Conservation (phyloP, 2,888 invertebrate genomes). For the Barypeithes pellucidus region DNA sequence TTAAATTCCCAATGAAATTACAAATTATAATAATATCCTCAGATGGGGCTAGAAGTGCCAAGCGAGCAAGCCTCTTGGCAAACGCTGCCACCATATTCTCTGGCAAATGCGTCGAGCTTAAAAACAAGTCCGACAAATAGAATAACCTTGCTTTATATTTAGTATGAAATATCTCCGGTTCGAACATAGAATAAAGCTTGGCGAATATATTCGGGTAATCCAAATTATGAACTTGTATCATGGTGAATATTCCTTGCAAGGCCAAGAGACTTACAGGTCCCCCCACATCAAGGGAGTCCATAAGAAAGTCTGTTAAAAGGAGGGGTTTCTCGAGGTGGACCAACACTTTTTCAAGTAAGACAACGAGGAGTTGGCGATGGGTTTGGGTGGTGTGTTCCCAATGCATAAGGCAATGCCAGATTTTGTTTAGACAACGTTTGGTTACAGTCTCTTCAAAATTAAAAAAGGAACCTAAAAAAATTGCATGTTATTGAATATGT, state of each 20-base stretch:
- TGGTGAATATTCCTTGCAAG: slow-evolving; percentile 90
- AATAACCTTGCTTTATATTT: slow-evolving; percentile 92
- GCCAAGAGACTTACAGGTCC: slow-evolving; percentile 92
- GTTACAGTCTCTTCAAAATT: slow-evolving; percentile 75
- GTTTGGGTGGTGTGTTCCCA: slow-evolving; percentile 80
- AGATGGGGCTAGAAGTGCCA: slow-evolving; percentile 88
- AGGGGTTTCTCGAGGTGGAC: slow-evolving; percentile 87
- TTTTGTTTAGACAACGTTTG: slow-evolving; percentile 78
- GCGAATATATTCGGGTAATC: slow-evolving; percentile 96
- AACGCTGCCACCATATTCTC: slow-evolving; percentile 94
- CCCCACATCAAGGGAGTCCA: slow-evolving; percentile 90
- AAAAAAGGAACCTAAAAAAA: slow-evolving; percentile 68
- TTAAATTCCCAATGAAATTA: slow-evolving; percentile 88
- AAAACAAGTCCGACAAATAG: slow-evolving; percentile 90
- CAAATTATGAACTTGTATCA: slow-evolving; percentile 93
- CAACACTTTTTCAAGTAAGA: slow-evolving; percentile 88
- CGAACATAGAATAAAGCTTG: slow-evolving; percentile 95
- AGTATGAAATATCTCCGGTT: slow-evolving; percentile 91
- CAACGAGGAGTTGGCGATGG: slow-evolving; percentile 85
- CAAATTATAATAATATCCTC: slow-evolving; percentile 85
- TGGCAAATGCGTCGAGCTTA: slow-evolving; percentile 95
- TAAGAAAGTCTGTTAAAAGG: slow-evolving; percentile 91
- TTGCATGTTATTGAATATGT: slow-evolving; percentile 3
- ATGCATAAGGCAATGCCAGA: slow-evolving; percentile 85
- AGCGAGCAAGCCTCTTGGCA: slow-evolving; percentile 88